Evolutionary conservation across 2,113 vertebrate genomes (phyloP).

Genomic region (Peromyscus leucopus): DNA sequence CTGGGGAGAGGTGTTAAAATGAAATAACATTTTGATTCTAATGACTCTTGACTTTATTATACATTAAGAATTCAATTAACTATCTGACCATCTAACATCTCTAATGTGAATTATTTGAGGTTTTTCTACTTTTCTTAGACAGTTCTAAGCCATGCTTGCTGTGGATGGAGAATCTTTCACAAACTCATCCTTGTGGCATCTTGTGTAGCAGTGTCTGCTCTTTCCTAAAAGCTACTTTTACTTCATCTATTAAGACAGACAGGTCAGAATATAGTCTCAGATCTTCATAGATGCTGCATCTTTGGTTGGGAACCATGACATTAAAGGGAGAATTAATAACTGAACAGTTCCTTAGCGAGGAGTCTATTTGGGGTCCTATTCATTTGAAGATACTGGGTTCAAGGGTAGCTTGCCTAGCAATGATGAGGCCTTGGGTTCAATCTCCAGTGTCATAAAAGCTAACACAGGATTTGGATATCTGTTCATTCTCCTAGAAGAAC

Average conservation of each 20-base stretch:
- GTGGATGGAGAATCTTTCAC: not conserved
- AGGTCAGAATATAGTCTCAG: not conserved
- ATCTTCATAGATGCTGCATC: not conserved
- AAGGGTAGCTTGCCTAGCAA: not conserved
- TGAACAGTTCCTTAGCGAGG: not conserved
- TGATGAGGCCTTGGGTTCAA: not conserved
- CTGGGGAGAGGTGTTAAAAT: constrained; percentile 10
- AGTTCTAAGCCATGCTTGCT: not conserved
- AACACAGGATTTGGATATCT: not conserved
- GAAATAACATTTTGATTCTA: constrained; percentile 31
- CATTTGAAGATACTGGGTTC: not conserved
- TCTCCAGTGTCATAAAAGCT: not conserved
- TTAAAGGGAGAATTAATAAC: not conserved
- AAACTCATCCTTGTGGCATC: not conserved
- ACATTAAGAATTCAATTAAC: constrained; percentile 33
- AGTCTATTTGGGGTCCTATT: not conserved
- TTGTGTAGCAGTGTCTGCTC: not conserved
- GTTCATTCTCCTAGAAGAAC: not conserved
- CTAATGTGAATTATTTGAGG: not conserved
- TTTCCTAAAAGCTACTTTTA: not conserved
- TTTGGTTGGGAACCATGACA: not conserved
- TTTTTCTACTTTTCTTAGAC: not conserved
- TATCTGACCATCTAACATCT: not conserved
- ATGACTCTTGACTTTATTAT: constrained; percentile 21
- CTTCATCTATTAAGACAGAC: not conserved